Evolutionary conservation across 2,797 vertebrate species (phyloP).

Genomic region (Psittacula echo): DNA sequence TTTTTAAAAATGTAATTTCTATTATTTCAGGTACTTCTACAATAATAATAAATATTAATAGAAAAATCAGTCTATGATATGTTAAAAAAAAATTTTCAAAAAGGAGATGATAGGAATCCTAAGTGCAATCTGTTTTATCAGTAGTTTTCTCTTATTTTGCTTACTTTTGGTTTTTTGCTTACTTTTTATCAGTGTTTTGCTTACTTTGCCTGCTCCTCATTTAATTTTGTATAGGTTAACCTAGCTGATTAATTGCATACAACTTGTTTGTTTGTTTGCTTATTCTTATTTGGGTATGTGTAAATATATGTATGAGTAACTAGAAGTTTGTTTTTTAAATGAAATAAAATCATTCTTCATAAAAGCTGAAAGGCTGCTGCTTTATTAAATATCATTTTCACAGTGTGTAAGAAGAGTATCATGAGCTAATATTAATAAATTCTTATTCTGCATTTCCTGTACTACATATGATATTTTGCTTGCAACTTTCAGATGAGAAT

Average conservation of each 20-base stretch:
- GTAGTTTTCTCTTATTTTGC: background rate
- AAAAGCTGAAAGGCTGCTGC: background rate
- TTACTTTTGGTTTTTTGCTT: too few species aligned
- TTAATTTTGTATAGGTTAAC: background rate
- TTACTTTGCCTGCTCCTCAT: background rate
- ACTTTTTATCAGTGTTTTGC: background rate
- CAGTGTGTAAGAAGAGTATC: background rate
- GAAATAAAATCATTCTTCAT: background rate
- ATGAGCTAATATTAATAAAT: background rate
- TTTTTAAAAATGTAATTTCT: background rate
- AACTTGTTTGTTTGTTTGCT: background rate
- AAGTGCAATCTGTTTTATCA: background rate
- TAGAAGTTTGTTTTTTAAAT: background rate
- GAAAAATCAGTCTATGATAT: background rate
- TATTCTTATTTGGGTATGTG: background rate
- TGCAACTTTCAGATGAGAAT: background rate
- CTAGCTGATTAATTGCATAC: background rate
- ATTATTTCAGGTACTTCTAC: background rate
- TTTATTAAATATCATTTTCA: background rate
- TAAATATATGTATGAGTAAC: background rate
- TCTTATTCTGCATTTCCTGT: background rate
- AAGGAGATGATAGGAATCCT: background rate
- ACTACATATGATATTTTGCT: background rate
- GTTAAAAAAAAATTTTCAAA: background rate
- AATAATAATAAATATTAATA: background rate